Percentiles rank a stretch among this genome's conserved stretches.
These are phyloP conservation scores for Diachrysia chrysitis DNA, from an alignment of 2,888 invertebrate genomes.

Conservation along the genomic window DNA sequence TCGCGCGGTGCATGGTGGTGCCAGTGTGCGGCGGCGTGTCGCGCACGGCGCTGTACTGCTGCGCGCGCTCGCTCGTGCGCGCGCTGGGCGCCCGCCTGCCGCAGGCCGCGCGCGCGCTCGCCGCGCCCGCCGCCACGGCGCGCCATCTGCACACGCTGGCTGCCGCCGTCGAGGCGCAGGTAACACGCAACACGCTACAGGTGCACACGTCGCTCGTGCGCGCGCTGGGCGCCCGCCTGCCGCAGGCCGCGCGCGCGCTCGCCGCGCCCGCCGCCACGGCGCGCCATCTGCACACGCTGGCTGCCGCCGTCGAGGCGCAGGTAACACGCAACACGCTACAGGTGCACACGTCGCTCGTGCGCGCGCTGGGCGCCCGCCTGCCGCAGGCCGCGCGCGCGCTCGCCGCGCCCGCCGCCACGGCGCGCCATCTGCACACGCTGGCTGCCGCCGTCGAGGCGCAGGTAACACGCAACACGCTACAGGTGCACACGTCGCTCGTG, in stretches of 20 bases:
- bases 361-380: conserved; percentile 70
- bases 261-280: conserved; percentile 90
- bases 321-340: conserved; percentile 71
- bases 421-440: conserved; percentile 91
- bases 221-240: conserved; percentile 69
- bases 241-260: conserved; percentile 72
- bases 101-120: conserved; percentile 74
- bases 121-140: conserved; percentile 90
- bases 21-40: conserved; percentile 67
- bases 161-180: conserved; percentile 80
- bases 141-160: conserved; percentile 92
- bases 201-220: conserved; percentile 75
- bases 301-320: conserved; percentile 83
- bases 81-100: conserved; percentile 70
- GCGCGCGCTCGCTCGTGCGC: conserved; percentile 73
- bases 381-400: conserved; percentile 73
- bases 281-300: conserved; percentile 91
- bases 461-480: conserved; percentile 72
- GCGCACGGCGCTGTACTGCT: conserved; percentile 74
- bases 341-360: conserved; percentile 75
- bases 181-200: conserved; percentile 72
- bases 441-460: conserved; percentile 85
- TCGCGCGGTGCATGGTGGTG: conserved; percentile 84
- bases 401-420: conserved; percentile 89
- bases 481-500: conserved; percentile 75